Percentiles rank a stretch among this genome's conserved stretches.
These are phyloP conservation scores for Crossoptilon crossoptilon DNA, from an alignment of 2,797 vertebrate species.

Conservation along the genomic window DNA sequence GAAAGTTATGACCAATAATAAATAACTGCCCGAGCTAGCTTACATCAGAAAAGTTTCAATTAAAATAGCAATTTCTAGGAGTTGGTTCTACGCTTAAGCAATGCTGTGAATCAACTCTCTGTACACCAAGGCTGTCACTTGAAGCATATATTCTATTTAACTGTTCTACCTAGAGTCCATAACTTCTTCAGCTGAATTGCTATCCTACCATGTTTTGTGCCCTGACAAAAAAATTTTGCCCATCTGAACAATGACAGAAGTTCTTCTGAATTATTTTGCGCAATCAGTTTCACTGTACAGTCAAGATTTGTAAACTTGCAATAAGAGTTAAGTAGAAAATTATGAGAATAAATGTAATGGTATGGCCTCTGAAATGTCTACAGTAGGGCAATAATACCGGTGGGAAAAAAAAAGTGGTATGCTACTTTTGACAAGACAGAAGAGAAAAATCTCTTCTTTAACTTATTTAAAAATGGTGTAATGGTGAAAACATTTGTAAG, in stretches of 20 bases:
- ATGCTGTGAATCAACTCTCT: not conserved
- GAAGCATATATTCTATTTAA: not conserved
- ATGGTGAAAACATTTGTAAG: not conserved
- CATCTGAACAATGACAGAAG: not conserved
- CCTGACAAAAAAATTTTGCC: not conserved
- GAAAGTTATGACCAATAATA: not conserved
- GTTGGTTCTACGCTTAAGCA: not conserved
- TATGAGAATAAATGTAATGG: not conserved
- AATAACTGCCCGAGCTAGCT: not conserved
- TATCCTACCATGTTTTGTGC: not conserved
- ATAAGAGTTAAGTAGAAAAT: not conserved
- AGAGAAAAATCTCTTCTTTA: not conserved
- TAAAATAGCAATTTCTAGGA: not conserved
- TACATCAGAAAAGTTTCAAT: not conserved
- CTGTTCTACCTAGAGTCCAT: not conserved
- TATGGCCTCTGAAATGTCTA: not conserved
- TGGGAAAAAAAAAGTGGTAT: not conserved
- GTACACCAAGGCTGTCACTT: not conserved
- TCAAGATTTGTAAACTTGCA: not conserved
- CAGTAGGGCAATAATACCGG: not conserved
- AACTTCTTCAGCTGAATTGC: not conserved
- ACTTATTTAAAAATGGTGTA: not conserved
- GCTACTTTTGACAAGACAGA: not conserved
- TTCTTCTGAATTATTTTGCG: not conserved
- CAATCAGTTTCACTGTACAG: not conserved